Conservation (phyloP, 2,113 vertebrate species). For the Sinosuthora webbiana region DNA sequence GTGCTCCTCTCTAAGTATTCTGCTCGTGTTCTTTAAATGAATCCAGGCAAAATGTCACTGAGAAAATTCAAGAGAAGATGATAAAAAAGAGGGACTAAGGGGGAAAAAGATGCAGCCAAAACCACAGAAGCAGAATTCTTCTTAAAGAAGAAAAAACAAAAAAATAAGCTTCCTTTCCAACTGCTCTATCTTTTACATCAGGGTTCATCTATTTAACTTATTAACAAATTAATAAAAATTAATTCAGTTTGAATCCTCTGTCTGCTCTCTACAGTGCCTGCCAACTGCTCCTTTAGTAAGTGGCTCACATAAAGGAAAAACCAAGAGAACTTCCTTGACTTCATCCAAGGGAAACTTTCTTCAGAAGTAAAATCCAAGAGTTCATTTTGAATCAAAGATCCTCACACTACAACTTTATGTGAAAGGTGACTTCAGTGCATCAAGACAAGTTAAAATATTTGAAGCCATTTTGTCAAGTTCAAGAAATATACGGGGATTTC, state of each 20-base stretch:
- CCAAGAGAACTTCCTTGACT: not conserved
- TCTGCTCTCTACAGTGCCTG: not conserved
- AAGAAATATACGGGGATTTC: not conserved
- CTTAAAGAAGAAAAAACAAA: not conserved
- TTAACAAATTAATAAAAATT: not conserved
- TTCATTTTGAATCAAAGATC: not conserved
- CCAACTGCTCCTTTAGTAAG: not conserved
- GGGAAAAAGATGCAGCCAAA: not conserved
- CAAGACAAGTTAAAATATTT: not conserved
- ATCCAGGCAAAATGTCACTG: not conserved
- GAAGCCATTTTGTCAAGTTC: not conserved
- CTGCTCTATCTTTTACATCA: not conserved
- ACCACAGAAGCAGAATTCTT: not conserved
- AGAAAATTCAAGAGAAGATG: not conserved
- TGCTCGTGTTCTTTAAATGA: not conserved
- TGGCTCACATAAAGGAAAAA: not conserved
- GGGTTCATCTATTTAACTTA: not conserved
- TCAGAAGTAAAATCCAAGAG: not conserved
- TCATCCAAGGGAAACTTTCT: not conserved
- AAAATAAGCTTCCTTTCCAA: not conserved
- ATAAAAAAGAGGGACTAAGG: not conserved
- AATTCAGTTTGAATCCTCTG: not conserved
- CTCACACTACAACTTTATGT: not conserved
- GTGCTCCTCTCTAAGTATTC: not conserved
- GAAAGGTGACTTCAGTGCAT: not conserved